Evolutionary conservation across 2,888 invertebrate genomes (phyloP).

Genomic region (Perizoma affinitatum): DNA sequence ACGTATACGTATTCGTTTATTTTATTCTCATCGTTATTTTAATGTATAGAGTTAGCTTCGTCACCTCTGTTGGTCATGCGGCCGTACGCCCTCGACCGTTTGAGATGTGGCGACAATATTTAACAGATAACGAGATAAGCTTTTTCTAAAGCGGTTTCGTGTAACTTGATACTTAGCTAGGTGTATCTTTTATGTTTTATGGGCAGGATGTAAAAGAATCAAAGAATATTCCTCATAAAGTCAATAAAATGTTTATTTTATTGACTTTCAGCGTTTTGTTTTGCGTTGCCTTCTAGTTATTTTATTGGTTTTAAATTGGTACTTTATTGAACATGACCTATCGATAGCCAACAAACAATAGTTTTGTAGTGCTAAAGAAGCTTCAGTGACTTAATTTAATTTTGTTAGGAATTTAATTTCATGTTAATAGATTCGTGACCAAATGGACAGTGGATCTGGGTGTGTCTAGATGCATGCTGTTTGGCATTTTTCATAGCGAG

Average conservation of each 20-base stretch:
- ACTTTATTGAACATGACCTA: neutral
- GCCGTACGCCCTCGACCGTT: slow-evolving; percentile 46
- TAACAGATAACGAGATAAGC: slow-evolving; percentile 76
- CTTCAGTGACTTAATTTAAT: too few species aligned
- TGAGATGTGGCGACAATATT: slow-evolving; percentile 75
- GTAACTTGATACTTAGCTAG: slow-evolving; percentile 70
- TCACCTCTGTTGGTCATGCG: slow-evolving; percentile 66
- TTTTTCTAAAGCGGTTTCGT: slow-evolving; percentile 71
- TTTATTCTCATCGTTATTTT: slow-evolving; percentile 79
- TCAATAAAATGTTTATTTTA: slow-evolving; percentile 16
- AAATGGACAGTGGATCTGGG: slow-evolving; percentile 25
- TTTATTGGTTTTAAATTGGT: neutral
- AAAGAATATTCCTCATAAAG: slow-evolving; percentile 41
- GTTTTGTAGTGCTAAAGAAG: too few species aligned
- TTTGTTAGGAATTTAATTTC: too few species aligned
- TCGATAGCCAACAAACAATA: too few species aligned
- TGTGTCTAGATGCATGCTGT: slow-evolving; percentile 25
- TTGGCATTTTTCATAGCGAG: slow-evolving; percentile 48
- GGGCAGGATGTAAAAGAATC: slow-evolving; percentile 42
- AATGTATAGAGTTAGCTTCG: slow-evolving; percentile 69
- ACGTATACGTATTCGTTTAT: slow-evolving; percentile 77
- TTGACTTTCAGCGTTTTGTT: slow-evolving; percentile 2
- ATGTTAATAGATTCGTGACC: slow-evolving; percentile 2
- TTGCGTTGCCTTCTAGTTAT: neutral
- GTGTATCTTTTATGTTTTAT: slow-evolving; percentile 70